phyloP scores from a whole-genome alignment of 2,888 invertebrate genomes.

The Coenonympha glycerion region DNA sequence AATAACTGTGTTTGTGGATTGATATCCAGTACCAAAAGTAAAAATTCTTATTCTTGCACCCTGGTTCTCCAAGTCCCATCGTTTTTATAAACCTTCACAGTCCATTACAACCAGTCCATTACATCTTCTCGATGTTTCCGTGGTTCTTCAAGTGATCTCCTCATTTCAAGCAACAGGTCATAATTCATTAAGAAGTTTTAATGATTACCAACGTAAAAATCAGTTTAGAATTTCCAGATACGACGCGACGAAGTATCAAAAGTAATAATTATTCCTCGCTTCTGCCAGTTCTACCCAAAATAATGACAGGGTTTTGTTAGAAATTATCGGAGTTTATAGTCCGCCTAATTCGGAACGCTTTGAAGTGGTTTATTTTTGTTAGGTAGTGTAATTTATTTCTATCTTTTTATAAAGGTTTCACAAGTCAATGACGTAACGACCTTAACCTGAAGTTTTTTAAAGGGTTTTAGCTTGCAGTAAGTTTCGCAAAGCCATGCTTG shows the following conservation, averaged over 20 bases:
- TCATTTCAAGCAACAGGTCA: too few species aligned
- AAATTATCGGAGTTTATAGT: constrained; percentile 44
- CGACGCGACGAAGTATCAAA: background rate
- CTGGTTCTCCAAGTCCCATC: too few species aligned
- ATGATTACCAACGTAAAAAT: constrained; percentile 3
- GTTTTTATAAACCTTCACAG: too few species aligned
- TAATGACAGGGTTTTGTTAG: constrained; percentile 3
- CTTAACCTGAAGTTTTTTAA: background rate
- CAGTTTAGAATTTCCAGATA: background rate
- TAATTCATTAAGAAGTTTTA: constrained; percentile 2
- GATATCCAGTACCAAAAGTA: too few species aligned
- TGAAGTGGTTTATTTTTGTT: constrained; percentile 6
- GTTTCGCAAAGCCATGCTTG: too few species aligned
- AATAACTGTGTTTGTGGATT: too few species aligned
- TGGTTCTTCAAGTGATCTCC: too few species aligned
- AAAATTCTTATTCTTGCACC: too few species aligned
- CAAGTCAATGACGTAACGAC: background rate
- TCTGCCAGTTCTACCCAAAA: constrained; percentile 8
- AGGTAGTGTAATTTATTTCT: constrained; percentile 2
- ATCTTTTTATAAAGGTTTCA: too few species aligned
- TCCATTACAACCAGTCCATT: too few species aligned
- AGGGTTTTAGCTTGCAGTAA: too few species aligned
- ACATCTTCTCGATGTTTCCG: too few species aligned
- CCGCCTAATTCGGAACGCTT: constrained; percentile 8
- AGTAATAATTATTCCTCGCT: constrained; percentile 8